Percentiles rank a stretch among this genome's conserved stretches.
These are phyloP conservation scores for Crocidura indochinensis DNA, from an alignment of 2,797 vertebrate genomes.

Conservation along the genomic window DNA sequence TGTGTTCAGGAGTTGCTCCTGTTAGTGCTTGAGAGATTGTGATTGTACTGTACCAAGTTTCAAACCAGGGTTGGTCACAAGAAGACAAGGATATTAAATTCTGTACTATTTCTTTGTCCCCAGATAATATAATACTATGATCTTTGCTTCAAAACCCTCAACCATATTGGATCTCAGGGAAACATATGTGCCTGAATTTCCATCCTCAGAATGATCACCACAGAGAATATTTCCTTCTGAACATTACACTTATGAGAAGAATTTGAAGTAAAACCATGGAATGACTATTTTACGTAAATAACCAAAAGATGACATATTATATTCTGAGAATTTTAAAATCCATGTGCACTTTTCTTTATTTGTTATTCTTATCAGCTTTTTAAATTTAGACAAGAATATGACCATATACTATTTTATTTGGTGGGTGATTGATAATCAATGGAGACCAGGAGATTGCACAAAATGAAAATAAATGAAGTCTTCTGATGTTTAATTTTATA, in stretches of 20 bases:
- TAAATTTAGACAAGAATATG: slow-evolving; percentile 21
- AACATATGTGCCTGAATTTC: slow-evolving; percentile 26
- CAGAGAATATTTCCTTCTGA: slow-evolving; percentile 34
- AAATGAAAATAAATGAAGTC: background rate
- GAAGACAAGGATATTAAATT: background rate
- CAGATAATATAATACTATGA: slow-evolving; percentile 6
- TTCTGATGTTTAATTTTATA: slow-evolving; percentile 4
- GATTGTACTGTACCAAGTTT: background rate
- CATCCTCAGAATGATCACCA: slow-evolving; percentile 19
- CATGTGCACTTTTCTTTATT: slow-evolving; percentile 16
- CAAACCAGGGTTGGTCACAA: background rate
- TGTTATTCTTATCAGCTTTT: slow-evolving; percentile 32
- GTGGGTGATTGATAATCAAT: background rate
- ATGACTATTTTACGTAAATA: background rate
- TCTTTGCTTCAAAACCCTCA: slow-evolving; percentile 52
- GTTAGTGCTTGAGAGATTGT: background rate
- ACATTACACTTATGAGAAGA: background rate
- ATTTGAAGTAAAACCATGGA: slow-evolving; percentile 50
- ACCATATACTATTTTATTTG: background rate
- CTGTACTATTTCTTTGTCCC: too few relatives aligned
- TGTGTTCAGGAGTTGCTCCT: too few relatives aligned
- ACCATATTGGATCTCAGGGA: background rate
- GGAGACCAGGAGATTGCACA: background rate
- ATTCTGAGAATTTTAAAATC: slow-evolving; percentile 33
- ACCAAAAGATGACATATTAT: slow-evolving; percentile 1